Percentiles rank a stretch among this genome's conserved stretches.
Conservation (phyloP, 2,113 vertebrate genomes). For the Strix uralensis region DNA sequence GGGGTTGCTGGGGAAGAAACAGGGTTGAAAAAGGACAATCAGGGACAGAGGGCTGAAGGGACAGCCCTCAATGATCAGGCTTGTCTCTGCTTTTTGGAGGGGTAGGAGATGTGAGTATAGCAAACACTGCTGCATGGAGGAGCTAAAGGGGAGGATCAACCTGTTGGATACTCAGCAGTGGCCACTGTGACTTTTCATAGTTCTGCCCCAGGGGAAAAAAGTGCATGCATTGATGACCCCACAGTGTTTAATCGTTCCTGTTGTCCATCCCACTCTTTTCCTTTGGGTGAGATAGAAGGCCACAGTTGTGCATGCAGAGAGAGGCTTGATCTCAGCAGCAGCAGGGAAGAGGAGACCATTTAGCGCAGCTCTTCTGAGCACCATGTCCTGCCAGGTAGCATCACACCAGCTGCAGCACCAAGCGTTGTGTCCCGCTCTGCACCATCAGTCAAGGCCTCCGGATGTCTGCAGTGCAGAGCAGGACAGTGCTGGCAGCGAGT, state of each 20-base stretch:
- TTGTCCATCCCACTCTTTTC: neutral
- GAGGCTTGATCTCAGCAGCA: neutral
- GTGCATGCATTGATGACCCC: neutral
- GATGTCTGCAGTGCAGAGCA: neutral
- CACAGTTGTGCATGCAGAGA: neutral
- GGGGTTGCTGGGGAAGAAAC: neutral
- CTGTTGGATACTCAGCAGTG: neutral
- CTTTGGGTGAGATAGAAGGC: neutral
- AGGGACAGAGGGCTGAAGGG: neutral
- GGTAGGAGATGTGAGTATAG: neutral
- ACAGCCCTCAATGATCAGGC: neutral
- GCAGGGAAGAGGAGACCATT: neutral
- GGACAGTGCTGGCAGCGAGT: neutral
- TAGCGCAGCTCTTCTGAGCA: neutral
- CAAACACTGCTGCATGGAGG: neutral
- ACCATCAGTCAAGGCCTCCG: neutral
- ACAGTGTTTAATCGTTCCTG: neutral
- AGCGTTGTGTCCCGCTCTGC: neutral
- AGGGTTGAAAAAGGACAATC: neutral
- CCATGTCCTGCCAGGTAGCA: neutral
- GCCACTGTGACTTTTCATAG: neutral
- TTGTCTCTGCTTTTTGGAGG: neutral
- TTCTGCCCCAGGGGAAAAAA: neutral
- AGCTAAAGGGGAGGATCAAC: neutral
- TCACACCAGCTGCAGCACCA: neutral